Evolutionary conservation across 1,140 invertebrate genomes (phyloP).

Genomic region (Pygmarrhopalites habei): DNA sequence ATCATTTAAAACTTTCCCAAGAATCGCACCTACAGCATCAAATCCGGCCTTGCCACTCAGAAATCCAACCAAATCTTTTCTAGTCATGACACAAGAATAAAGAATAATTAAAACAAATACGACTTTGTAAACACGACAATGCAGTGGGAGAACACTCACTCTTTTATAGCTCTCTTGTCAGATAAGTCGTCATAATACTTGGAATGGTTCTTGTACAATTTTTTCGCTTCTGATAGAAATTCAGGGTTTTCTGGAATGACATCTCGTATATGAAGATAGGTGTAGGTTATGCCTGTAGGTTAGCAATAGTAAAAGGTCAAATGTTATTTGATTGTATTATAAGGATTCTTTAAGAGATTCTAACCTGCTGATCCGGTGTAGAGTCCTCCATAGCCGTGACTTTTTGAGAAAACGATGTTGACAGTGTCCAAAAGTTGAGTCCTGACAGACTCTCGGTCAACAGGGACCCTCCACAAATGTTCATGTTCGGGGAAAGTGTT

Average conservation of each 20-base stretch:
- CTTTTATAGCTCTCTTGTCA: background rate
- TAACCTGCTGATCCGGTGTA: slow-evolving; percentile 49
- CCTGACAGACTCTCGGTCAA: too few species aligned
- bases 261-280: slow-evolving; percentile 44
- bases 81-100: slow-evolving; percentile 5
- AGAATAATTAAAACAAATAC: background rate
- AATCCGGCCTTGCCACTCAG: slow-evolving; percentile 47
- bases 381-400: slow-evolving; percentile 44
- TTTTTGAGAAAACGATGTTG: background rate
- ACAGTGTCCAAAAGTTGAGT: background rate
- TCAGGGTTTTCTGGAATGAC: slow-evolving; percentile 20
- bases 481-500: too few species aligned
- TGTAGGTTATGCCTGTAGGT: slow-evolving; percentile 49
- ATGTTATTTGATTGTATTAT: too few species aligned
- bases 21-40: slow-evolving; percentile 44
- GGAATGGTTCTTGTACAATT: background rate
- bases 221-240: slow-evolving; percentile 16
- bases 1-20: slow-evolving; percentile 19
- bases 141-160: background rate
- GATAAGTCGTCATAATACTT: background rate
- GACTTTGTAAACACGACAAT: background rate
- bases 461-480: too few species aligned
- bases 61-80: slow-evolving; percentile 43
- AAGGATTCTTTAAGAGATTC: too few species aligned
- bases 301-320: too few species aligned